phyloP scores from a whole-genome alignment of 2,888 invertebrate genomes.

The Polydrusus cervinus region DNA sequence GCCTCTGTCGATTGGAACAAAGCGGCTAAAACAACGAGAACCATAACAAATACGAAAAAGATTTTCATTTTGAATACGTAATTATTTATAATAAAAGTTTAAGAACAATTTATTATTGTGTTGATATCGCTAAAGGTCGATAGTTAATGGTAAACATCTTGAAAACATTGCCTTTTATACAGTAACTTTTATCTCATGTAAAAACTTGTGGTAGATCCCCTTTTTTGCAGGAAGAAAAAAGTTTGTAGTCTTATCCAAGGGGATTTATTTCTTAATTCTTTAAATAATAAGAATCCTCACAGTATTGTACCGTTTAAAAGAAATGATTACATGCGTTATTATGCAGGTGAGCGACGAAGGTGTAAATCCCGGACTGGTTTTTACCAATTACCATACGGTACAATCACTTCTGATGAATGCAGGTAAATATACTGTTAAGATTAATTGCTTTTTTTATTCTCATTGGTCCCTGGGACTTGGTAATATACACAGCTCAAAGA shows the following conservation, averaged over 20 bases:
- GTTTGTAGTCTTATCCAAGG: background rate
- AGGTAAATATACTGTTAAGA: no score
- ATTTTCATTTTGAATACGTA: background rate
- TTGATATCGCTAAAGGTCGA: background rate
- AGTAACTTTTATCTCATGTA: background rate
- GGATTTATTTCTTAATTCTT: background rate
- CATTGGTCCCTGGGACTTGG: no score
- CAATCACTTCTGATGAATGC: no score
- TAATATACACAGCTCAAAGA: no score
- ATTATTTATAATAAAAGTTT: background rate
- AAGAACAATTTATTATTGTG: background rate
- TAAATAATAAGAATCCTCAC: background rate
- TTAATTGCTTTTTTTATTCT: no score
- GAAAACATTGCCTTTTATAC: background rate
- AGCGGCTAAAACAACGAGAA: conserved; percentile 51
- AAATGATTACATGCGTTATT: no score
- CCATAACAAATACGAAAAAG: conserved; percentile 39
- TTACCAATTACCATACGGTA: no score
- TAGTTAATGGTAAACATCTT: background rate
- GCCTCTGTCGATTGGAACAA: conserved; percentile 52
- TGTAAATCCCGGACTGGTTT: no score
- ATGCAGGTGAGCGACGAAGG: no score
- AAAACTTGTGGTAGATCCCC: background rate
- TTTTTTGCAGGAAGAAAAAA: background rate
- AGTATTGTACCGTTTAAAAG: background rate